Percentiles rank a stretch among this genome's conserved stretches.
Conservation (phyloP, 2,888 invertebrate species). For the Pseudoips prasinana region DNA sequence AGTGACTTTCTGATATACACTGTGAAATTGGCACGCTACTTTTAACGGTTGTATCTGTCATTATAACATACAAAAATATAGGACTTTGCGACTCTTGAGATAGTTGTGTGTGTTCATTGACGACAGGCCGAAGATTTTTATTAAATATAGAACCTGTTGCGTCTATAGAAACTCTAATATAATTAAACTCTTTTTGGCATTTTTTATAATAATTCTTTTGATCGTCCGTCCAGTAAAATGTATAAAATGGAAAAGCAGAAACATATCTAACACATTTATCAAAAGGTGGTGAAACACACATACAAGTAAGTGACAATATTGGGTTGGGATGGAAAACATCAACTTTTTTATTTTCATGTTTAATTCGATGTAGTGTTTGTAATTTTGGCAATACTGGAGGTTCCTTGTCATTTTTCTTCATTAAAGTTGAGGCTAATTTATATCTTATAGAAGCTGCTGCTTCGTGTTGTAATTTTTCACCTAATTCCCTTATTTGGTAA, state of each 20-base stretch:
- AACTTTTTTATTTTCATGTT: conserved; percentile 12
- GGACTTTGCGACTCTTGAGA: conserved; percentile 10
- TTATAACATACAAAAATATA: conserved; percentile 11
- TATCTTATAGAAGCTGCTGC: conserved; percentile 13
- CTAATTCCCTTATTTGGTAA: conserved; percentile 12
- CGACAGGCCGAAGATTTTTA: conserved; percentile 12
- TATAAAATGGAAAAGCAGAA: conserved; percentile 13
- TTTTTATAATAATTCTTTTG: conserved; percentile 12
- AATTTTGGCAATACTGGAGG: conserved; percentile 14
- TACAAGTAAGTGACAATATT: conserved; percentile 11
- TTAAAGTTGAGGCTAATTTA: conserved; percentile 13
- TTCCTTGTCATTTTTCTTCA: conserved; percentile 13
- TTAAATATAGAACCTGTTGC: conserved; percentile 14
- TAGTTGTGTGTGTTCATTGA: conserved; percentile 14
- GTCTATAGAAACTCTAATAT: conserved; percentile 8
- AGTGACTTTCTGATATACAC: conserved; percentile 10
- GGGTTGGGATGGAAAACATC: conserved; percentile 11
- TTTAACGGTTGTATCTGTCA: conserved; percentile 11
- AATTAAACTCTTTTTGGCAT: conserved; percentile 6
- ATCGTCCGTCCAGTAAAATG: conserved; percentile 12
- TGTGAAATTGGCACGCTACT: conserved; percentile 10
- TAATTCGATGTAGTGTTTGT: conserved; percentile 12
- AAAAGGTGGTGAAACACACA: conserved; percentile 10
- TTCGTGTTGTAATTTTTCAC: conserved; percentile 13
- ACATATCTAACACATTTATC: conserved; percentile 13